Conservation (phyloP, 2,113 vertebrate genomes). For the Dolichotis patagonum region DNA sequence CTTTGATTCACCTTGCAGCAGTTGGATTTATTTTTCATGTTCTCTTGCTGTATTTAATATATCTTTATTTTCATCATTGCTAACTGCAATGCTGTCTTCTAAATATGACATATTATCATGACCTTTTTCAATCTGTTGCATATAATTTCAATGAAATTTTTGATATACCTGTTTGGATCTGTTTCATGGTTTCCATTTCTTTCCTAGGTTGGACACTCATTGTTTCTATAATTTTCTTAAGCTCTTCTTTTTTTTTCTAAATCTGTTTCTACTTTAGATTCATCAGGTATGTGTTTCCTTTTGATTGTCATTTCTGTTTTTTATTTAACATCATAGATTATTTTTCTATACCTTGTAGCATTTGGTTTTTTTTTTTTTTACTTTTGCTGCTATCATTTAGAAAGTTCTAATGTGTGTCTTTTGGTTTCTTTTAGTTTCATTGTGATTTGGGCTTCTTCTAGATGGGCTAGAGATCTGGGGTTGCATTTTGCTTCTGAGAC, state of each 20-base stretch:
- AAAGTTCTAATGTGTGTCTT: not conserved
- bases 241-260: not conserved
- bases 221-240: not conserved
- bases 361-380: not conserved
- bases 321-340: not conserved
- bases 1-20: not conserved
- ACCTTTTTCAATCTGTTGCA: not conserved
- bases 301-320: not conserved
- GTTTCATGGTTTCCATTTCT: not conserved
- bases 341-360: not conserved
- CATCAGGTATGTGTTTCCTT: not conserved
- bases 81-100: not conserved
- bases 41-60: not conserved
- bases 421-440: not conserved
- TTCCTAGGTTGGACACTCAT: not conserved
- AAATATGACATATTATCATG: not conserved
- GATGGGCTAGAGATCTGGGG: not conserved
- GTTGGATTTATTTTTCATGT: not conserved
- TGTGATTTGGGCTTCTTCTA: not conserved
- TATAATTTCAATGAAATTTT: not conserved
- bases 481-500: not conserved
- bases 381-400: not conserved
- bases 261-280: not conserved
- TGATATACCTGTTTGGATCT: not conserved
- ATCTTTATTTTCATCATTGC: not conserved